Evolutionary conservation across 92 coral and sea anemone species (phyloP), one percentile per base, ranked within the genome.

Genomic region (Porites rus): DNA sequence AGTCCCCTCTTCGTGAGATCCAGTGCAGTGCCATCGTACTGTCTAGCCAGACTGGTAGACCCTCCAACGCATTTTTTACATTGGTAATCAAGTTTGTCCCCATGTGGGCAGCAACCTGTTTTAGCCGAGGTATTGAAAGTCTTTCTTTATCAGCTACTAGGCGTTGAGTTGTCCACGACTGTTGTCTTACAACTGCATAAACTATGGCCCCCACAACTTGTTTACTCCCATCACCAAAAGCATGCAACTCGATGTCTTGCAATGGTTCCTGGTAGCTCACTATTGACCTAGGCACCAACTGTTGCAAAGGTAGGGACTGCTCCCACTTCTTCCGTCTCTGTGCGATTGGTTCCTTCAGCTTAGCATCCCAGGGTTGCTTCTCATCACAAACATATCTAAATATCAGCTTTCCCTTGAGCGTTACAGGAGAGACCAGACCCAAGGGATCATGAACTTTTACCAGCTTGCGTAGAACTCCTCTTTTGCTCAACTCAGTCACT

Each of bases 11-110:
- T 46, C 79, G 74, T 50, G 64, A 38, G 0, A 87, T 17, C 74
- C 86, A 87, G 72, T 87, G 86, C 1, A 79, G 28, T 13, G 81
- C 90, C 16, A 78, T 76, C 10, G 86, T 56, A 24, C 86, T 87
- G 58, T 79, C 86, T 2, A 79, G 51, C 84, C 84, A 78, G 52
- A 80, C 8, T 20, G 61, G 54, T 54, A 87, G 69, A 21, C 90
- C 86, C 50, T 79, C 81, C 75, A 87, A 64, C 7, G 80, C 78
- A 19, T 65, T 52, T 20, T 56, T 81, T 1, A 67, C 52, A 22
- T 43, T 81, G 17, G 71, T 46, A 18, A 62, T 58, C 3, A 85
- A 72, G 65, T 85, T 85, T 17, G 76, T 69, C 28, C 75, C 82
- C 50, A 54, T 54, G 60, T 54, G 60, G 60, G 0, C 60, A 10